Conservation (phyloP, 1,140 invertebrate genomes). For the Brachionus asplanchnoidis region DNA sequence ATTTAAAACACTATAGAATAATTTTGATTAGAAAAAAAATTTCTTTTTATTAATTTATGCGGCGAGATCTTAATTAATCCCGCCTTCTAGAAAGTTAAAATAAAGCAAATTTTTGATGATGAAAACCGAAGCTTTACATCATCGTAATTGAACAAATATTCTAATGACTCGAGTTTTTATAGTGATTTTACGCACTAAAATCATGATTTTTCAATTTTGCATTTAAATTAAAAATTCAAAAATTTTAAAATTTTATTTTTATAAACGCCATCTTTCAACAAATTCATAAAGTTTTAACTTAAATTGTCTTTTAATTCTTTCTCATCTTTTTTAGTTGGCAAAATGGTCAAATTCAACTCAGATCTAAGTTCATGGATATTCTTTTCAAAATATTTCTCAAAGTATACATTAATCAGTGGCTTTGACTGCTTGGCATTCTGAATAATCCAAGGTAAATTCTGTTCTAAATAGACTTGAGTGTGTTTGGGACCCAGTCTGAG, state of each 20-base stretch:
- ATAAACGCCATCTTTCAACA: slow-evolving; percentile 15
- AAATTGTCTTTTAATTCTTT: background rate
- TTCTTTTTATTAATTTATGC: background rate
- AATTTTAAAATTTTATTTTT: background rate
- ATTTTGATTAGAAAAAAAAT: too few relatives aligned
- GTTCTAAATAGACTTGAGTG: slow-evolving; percentile 69
- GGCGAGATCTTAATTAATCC: slow-evolving; percentile 24
- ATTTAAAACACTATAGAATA: too few relatives aligned
- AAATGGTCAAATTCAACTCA: slow-evolving; percentile 48
- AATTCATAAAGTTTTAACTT: background rate
- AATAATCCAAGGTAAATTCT: slow-evolving; percentile 82
- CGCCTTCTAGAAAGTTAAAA: slow-evolving; percentile 41
- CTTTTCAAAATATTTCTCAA: slow-evolving; percentile 89
- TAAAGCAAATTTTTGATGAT: slow-evolving; percentile 41
- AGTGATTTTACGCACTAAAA: slow-evolving; percentile 39
- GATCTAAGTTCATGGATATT: slow-evolving; percentile 71
- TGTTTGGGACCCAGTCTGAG: slow-evolving; percentile 68
- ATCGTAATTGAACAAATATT: background rate
- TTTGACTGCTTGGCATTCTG: slow-evolving; percentile 69
- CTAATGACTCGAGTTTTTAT: slow-evolving; percentile 8
- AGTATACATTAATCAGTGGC: slow-evolving; percentile 77
- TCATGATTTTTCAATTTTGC: background rate
- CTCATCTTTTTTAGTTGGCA: background rate
- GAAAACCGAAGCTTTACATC: slow-evolving; percentile 25
- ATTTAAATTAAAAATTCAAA: background rate